Evolutionary conservation across 2,113 vertebrate species (phyloP), one percentile per base, ranked within the genome.

Genomic region (Catagonus wagneri): DNA sequence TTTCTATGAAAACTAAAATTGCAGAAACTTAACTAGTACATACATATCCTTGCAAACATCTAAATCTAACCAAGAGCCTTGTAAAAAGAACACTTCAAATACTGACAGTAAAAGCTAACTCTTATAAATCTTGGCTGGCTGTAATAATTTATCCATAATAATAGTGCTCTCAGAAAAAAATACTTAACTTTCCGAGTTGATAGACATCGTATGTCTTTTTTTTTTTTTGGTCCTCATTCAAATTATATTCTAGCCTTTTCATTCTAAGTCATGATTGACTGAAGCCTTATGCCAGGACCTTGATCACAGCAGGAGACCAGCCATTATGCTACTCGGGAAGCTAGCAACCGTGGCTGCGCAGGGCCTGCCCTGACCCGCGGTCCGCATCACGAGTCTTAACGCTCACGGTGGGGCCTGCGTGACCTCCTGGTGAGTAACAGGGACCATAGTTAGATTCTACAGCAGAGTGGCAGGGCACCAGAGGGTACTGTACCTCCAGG

Each of bases 181-280:
- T 8, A 60, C 12, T 85, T 65, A n/a, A 89, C 56, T 89, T 90
- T 3, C 36, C 68, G 34, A 36, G n/a, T 74, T 85, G 84, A 65
- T 39, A 76, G 22, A 75, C 63, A 8, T 22, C 32, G 56, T 71
- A 32, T 60, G 17, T 61, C 61, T 36, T 52, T 71, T 76, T 50
- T 60, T 13, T 74, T 7, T 83, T 52, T 20, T 86, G 10, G 12
- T 71, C 7, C 16, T 76, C 32, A 29, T 74, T 84, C 66, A 93
- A 94, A 78, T 94, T 94, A 60, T 19, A 85, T 29, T 68, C 39
- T 69, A 78, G 39, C 27, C 25, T 88, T 93, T 92, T 92, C 60
- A 44, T 81, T 74, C 52, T 60, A 87, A 97, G 61, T 75, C n/a
- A 66, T 34, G 29, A 81, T 61, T 39, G 81, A 76, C 44, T 58